Conservation (phyloP, 2,797 vertebrate genomes). For the Pelobates cultripes region DNA sequence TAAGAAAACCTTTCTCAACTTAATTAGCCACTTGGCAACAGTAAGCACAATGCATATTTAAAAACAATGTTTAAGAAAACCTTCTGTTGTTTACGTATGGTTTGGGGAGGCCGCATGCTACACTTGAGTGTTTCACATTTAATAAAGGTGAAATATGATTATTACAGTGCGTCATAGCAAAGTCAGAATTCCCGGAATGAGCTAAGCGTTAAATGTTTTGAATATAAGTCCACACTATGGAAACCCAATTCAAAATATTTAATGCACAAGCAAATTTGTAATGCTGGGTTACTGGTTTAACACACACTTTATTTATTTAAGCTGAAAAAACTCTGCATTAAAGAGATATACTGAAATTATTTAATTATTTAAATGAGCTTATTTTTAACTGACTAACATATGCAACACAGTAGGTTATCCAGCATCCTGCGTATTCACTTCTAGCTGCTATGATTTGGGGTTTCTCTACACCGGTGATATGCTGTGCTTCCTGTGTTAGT, state of each 20-base stretch:
- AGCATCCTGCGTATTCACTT: no score
- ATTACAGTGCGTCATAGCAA: conserved; percentile 20
- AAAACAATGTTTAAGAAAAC: conserved; percentile 16
- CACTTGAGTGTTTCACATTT: conserved; percentile 10
- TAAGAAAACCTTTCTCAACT: conserved; percentile 27
- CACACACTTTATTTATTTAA: no score
- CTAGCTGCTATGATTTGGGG: no score
- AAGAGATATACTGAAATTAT: no score
- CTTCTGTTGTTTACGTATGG: conserved; percentile 20
- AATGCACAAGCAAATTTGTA: not conserved
- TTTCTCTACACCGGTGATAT: no score
- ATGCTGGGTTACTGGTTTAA: no score
- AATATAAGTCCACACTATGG: not conserved
- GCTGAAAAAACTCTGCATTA: no score
- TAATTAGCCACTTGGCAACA: conserved; percentile 48
- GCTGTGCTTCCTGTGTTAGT: no score
- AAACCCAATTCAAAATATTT: conserved; percentile 5
- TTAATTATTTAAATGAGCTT: no score
- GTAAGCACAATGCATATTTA: conserved; percentile 13
- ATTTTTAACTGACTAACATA: no score
- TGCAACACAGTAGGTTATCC: no score
- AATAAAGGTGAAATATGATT: conserved; percentile 26
- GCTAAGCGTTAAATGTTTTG: conserved; percentile 4
- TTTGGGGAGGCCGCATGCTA: conserved; percentile 3
- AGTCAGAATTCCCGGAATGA: not conserved